These are phyloP conservation scores for Panthera uncia DNA, from an alignment of 2,113 vertebrate genomes.

Conservation along the genomic window DNA sequence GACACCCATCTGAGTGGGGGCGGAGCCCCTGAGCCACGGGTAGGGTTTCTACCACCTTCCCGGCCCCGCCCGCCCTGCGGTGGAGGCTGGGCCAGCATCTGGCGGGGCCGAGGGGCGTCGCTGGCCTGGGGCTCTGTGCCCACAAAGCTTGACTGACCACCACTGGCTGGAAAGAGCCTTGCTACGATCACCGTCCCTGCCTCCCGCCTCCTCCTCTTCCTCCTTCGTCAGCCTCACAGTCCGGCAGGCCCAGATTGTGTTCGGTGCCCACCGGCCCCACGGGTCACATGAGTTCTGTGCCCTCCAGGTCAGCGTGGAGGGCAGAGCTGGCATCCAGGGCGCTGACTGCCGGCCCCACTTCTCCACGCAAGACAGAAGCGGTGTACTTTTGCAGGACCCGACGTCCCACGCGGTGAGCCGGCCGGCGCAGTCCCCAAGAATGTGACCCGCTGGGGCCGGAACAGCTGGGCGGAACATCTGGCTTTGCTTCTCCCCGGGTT, in stretches of 20 bases:
- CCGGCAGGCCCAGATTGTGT: fast-evolving
- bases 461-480: constrained; percentile 46
- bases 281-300: neutral
- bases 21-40: neutral
- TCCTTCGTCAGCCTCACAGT: fast-evolving
- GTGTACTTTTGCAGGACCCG: neutral
- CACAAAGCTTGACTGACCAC: neutral
- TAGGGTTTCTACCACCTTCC: too few relatives aligned
- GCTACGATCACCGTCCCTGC: fast-evolving
- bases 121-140: neutral
- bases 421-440: neutral
- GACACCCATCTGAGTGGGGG: neutral
- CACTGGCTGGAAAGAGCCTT: neutral
- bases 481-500: neutral
- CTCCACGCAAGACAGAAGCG: fast-evolving
- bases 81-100: neutral
- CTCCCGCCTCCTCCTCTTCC: neutral
- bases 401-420: fast-evolving
- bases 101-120: neutral
- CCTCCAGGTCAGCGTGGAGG: neutral
- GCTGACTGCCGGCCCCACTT: fast-evolving
- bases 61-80: too few relatives aligned
- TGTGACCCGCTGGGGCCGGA: neutral
- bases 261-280: neutral
- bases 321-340: neutral